A percentile compares a stretch with the other conserved stretches of the same genome.
These are phyloP conservation scores for Clostera curtula DNA, from an alignment of 2,888 invertebrate genomes.

Conservation along the genomic window DNA sequence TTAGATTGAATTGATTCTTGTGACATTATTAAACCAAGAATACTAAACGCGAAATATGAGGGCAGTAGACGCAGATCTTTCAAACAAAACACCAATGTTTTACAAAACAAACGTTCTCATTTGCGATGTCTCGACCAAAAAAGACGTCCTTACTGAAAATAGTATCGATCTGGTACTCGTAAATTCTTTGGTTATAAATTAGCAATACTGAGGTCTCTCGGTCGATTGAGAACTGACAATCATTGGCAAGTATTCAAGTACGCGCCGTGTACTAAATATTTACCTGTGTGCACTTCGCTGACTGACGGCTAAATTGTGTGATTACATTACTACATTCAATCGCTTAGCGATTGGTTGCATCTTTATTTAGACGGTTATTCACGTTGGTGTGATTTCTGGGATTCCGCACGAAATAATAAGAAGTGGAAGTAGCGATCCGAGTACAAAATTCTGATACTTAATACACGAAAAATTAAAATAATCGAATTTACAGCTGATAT, in stretches of 20 bases:
- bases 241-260: slow-evolving; percentile 64
- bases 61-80: too few species aligned
- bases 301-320: slow-evolving; percentile 37
- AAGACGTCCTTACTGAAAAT: slow-evolving; percentile 34
- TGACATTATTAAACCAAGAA: too few species aligned
- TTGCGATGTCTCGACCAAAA: slow-evolving; percentile 19
- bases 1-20: too few species aligned
- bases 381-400: too few species aligned
- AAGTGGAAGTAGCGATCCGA: too few species aligned
- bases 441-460: too few species aligned
- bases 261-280: slow-evolving; percentile 60
- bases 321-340: slow-evolving; percentile 20
- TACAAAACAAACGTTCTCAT: slow-evolving; percentile 11
- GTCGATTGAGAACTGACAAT: slow-evolving; percentile 63
- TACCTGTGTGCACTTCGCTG: slow-evolving; percentile 56
- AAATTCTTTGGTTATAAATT: slow-evolving; percentile 50
- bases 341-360: slow-evolving; percentile 27
- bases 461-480: too few species aligned
- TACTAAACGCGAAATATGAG: too few species aligned
- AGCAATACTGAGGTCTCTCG: slow-evolving; percentile 47
- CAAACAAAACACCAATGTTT: slow-evolving; percentile 1
- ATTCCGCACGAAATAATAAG: too few species aligned
- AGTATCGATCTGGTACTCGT: slow-evolving; percentile 40
- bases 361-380: slow-evolving; percentile 39
- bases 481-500: too few species aligned